Evolutionary conservation across 1,140 invertebrate genomes (phyloP), one percentile per base, ranked within the genome.

Genomic region (Sarcophaga bullata): DNA sequence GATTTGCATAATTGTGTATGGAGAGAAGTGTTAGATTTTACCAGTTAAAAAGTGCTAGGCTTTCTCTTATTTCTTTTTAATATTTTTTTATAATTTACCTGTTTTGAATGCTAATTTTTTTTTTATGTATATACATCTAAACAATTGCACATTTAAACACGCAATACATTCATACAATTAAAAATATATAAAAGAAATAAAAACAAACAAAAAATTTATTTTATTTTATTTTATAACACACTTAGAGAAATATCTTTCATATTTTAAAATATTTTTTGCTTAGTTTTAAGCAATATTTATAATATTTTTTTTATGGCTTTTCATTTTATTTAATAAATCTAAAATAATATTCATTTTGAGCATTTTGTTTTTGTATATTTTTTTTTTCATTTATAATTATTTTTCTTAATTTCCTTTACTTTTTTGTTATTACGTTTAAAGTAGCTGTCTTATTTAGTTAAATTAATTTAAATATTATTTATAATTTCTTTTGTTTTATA

Each of bases 311-410:
- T 81, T 81, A 72, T 73, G 80, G 58, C 62, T 81, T 81, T 81
- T 52, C 0, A 48, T 81, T 37, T 81, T 81, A 8, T 72, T 81
- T 72, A 8, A 58, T 58, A 58, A 58, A 58, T 58, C 54, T 68
- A 68, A 68, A 68, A 85, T 87, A 88, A 86, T 85, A 37, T 52
- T 84, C 84, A 84, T 82, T 86, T 86, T 73, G 62, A 73, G 68
- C 68, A 73, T 81, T 73, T 48, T 68, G n/a, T 48, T 48, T 15
- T 47, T 84, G 86, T n/a, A n/a, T n/a, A n/a, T 85, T 84, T 84
- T 86, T 84, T 85, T 81, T 81, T 81, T 81, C n/a, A 84, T 75
- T 75, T 46, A 37, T 73, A 52, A 75, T 48, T n/a, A n/a, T n/a
- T n/a, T n/a, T 37, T 37, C 25, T 52, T 76, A 73, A 50, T 84